phyloP scores from a whole-genome alignment of 2,797 vertebrate genomes.

The Rhadinocentrus ornatus region DNA sequence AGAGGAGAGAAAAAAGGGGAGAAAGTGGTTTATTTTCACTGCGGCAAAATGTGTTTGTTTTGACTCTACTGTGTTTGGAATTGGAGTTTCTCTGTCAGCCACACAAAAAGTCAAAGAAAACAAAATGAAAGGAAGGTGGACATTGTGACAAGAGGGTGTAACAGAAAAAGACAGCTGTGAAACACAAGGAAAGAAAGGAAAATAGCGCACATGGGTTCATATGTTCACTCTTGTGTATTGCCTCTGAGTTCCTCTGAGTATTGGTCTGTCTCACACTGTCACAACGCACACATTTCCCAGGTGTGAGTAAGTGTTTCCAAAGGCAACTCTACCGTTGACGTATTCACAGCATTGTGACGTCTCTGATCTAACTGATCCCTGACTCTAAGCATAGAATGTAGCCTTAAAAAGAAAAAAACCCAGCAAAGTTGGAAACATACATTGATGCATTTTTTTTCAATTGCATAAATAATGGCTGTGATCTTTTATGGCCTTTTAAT shows the following conservation, averaged over 20 bases:
- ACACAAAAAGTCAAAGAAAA: slow-evolving; percentile 36
- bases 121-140: slow-evolving; percentile 43
- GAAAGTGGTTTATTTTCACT: slow-evolving; percentile 77
- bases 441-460: background rate
- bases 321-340: slow-evolving; percentile 53
- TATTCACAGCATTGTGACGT: slow-evolving; percentile 54
- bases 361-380: slow-evolving; percentile 47
- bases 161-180: slow-evolving; percentile 1
- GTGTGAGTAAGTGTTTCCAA: slow-evolving; percentile 41
- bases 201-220: slow-evolving; percentile 58
- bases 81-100: slow-evolving; percentile 58
- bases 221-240: slow-evolving; percentile 25
- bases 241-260: slow-evolving; percentile 7
- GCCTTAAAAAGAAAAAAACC: background rate
- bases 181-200: slow-evolving; percentile 34
- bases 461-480: slow-evolving; percentile 14
- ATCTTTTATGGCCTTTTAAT: slow-evolving; percentile 7
- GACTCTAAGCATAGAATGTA: slow-evolving; percentile 27
- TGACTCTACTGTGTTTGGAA: slow-evolving; percentile 69
- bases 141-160: slow-evolving; percentile 56
- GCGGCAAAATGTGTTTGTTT: slow-evolving; percentile 73
- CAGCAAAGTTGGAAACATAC: slow-evolving; percentile 17
- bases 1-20: slow-evolving; percentile 19
- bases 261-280: slow-evolving; percentile 26
- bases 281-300: slow-evolving; percentile 22